Evolutionary conservation across 2,888 invertebrate species (phyloP).

Genomic region (Sinopyrophorus schimmeli): DNA sequence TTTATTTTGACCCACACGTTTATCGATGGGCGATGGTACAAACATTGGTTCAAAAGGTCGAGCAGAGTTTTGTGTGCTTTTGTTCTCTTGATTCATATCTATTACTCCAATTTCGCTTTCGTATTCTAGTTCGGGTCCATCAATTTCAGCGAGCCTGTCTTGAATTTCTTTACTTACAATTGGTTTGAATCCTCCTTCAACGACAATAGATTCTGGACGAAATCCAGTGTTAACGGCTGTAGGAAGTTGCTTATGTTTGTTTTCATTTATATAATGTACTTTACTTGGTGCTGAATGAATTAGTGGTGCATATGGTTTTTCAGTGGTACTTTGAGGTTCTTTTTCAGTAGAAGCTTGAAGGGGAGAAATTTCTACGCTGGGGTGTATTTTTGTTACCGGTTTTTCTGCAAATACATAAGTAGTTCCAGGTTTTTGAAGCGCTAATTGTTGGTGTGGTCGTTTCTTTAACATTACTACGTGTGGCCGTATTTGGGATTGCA

Average conservation of each 20-base stretch:
- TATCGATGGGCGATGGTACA: conserved; percentile 75
- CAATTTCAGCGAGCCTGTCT: conserved; percentile 56
- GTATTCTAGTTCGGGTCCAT: conserved; percentile 50
- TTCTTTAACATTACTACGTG: conserved; percentile 15
- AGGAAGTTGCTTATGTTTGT: conserved; percentile 45
- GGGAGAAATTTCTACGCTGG: conserved; percentile 48
- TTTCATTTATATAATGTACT: conserved; percentile 22
- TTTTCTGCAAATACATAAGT: conserved; percentile 6
- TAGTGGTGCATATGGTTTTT: conserved; percentile 25
- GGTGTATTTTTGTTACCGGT: conserved; percentile 6
- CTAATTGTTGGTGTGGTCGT: conserved; percentile 3
- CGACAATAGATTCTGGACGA: conserved; percentile 77
- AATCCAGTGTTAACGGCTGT: conserved; percentile 77
- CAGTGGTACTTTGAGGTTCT: conserved; percentile 43
- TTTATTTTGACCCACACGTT: conserved; percentile 50
- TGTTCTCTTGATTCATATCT: conserved; percentile 56
- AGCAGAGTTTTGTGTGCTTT: conserved; percentile 58
- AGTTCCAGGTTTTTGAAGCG: background rate
- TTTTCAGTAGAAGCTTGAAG: conserved; percentile 49
- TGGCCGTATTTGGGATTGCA: conserved; percentile 19
- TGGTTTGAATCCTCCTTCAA: conserved; percentile 84
- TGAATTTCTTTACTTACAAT: conserved; percentile 66
- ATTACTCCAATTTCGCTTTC: conserved; percentile 58
- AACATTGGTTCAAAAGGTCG: conserved; percentile 80
- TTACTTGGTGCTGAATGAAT: conserved; percentile 20